These are phyloP conservation scores for Paraescarpia echinospica DNA, from an alignment of 1,140 invertebrate genomes.

Conservation along the genomic window DNA sequence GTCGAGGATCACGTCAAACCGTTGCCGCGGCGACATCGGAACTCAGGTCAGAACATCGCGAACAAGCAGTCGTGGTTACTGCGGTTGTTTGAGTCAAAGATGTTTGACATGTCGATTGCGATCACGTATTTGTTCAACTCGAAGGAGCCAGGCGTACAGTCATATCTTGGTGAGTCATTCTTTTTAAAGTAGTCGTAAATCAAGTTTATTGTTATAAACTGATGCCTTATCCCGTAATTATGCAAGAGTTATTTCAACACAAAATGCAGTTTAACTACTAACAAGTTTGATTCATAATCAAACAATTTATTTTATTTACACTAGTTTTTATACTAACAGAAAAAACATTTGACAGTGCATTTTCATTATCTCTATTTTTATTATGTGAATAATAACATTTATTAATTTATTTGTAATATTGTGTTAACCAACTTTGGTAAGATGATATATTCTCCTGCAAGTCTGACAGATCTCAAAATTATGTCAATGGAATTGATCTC, in stretches of 20 bases:
- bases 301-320: too few relatives aligned
- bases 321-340: too few relatives aligned
- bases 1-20: neutral
- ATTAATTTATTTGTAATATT: too few relatives aligned
- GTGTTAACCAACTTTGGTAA: too few relatives aligned
- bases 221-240: neutral
- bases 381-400: too few relatives aligned
- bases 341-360: too few relatives aligned
- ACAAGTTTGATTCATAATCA: too few relatives aligned
- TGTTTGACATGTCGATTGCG: constrained; percentile 97
- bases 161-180: constrained; percentile 80
- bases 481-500: too few relatives aligned
- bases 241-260: neutral
- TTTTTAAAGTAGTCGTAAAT: neutral
- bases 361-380: too few relatives aligned
- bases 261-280: neutral
- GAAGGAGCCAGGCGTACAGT: constrained; percentile 95
- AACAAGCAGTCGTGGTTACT: constrained; percentile 69
- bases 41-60: neutral
- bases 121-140: constrained; percentile 97
- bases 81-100: constrained; percentile 91
- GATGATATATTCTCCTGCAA: too few relatives aligned
- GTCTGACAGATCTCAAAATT: too few relatives aligned
- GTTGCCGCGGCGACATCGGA: neutral
- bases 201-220: too few relatives aligned